These are phyloP conservation scores for Cervus canadensis DNA, from an alignment of 2,113 vertebrate species.

Conservation along the genomic window DNA sequence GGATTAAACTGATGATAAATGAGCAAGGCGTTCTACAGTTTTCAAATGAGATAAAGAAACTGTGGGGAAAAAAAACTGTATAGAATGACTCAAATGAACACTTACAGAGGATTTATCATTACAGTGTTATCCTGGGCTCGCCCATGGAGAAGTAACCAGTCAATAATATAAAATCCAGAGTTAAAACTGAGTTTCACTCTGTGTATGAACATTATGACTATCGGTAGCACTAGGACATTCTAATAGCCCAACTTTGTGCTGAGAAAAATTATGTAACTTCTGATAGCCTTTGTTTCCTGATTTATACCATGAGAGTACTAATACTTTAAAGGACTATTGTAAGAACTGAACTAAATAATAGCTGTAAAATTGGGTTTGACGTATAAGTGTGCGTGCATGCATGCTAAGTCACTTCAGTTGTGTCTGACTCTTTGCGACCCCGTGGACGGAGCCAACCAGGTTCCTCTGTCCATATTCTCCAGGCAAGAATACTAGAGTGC, in stretches of 20 bases:
- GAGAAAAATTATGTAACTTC: not conserved
- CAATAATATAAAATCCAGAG: not conserved
- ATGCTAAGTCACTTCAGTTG: not conserved
- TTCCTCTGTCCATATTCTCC: not conserved
- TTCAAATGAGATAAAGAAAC: slow-evolving; percentile 67
- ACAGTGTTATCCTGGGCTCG: not conserved
- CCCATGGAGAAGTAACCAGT: not conserved
- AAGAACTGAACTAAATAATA: not conserved
- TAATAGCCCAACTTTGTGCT: not conserved
- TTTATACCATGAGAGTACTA: not conserved
- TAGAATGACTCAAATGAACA: slow-evolving; percentile 61
- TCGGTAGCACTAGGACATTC: not conserved
- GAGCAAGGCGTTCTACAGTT: not conserved
- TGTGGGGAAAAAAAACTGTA: not conserved
- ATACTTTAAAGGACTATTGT: not conserved
- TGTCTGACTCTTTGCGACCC: not conserved
- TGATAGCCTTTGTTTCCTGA: not conserved
- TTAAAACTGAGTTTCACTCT: not conserved
- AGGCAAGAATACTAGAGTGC: not conserved
- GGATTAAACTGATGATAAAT: not conserved
- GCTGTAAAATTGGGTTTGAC: not conserved
- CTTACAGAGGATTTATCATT: slow-evolving; percentile 50
- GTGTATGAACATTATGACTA: not conserved
- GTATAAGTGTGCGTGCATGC: not conserved
- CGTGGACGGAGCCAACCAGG: not conserved